Base-by-base conservation (phyloP, 2,797 vertebrate genomes). In the Pantherophis vulpinus region DNA sequence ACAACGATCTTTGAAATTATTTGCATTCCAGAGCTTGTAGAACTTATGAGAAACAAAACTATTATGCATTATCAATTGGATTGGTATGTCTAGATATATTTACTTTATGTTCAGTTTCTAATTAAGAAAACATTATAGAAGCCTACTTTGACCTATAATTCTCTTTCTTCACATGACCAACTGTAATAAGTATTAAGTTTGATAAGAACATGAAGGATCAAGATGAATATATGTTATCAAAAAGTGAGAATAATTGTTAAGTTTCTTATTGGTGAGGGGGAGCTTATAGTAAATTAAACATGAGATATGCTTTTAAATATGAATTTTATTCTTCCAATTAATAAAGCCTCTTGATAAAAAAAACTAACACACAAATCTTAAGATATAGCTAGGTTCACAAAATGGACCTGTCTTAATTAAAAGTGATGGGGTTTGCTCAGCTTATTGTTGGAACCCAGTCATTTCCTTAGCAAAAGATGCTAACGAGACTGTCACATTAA, bases 331-430 rank as follows among this genome's bases (percentile, higher is more conserved):
- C 27, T 91, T 42, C 18, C 32, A 91, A 89, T 59, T 91, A 91
- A 86, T 93, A 93, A 93, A 93, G 83, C 18, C n/a, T 70, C 70
- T 74, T 4, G 86, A n/a, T 89, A 59, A 63, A 58, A 93, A 91
- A 54, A 54, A 83, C 74, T 20, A 47, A 83, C 37, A 12, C 10
- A 83, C 20, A 83, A 47, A 23, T 83, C 74, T 83, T 83, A 83
- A 83, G 10, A 83, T 83, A 42, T 25, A 42, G 3, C 20, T 79
- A 20, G 9, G 4, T 83, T 25, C 42, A 83, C 79, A 83, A 0
- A 47, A 47, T 5, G 42, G 79, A 83, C 42, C 20, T 1, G 37
- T 5, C 42, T 47, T 83, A 83, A 83, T 20, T 83, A 37, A 79
- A 79, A 79, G n/a, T 32, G 29, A 70, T 32, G 13, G 1, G 12